Base-by-base conservation (phyloP, 2,113 vertebrate species). In the Chionodraco myersi region DNA sequence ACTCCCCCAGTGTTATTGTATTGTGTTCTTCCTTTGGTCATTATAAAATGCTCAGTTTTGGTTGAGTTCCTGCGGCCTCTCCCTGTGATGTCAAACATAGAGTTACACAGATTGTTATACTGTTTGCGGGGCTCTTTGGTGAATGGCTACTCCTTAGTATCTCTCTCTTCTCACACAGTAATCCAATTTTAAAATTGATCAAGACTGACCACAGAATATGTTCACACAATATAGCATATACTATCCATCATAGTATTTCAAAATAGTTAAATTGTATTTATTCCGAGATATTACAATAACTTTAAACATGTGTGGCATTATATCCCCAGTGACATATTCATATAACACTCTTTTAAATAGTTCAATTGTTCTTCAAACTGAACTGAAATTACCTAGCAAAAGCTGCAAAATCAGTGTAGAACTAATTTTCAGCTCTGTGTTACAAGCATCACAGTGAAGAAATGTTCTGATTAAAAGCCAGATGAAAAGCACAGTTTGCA, bases 371-470 rank as follows among this genome's bases (percentile, higher is more conserved):
- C 36, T 7, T 41, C 7, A 41, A 30, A 41, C 36, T 7, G 7
- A 6, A 41, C 36, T 6, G 36, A 41, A 41, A 41, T 41, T 8
- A 41, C 36, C 7, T 56, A 44, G 53, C 16, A 62, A 79, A 67
- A 62, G 23, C 9, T 23, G 57, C 60, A 76, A 79, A 73, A 14
- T 11, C 49, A 30, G 14, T 9, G 61, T 6, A 30, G 61, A 71
- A 47, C 61, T 53, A 57, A 69, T 87, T 88, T 83, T 82, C 69
- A 62, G 48, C 54, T 74, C 56, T 68, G 62, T 80, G 85, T 85
- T 67, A 85, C 91, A 84, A 84, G 79, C 54, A 30, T 57, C 26
- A 82, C 71, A 80, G 49, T 87, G 75, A 79, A 84, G 87, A 92
- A 91, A 30, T 0, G 30, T 30, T 30, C 30, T 30, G 30, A 30